Percentiles rank a stretch among this genome's conserved stretches.
Conservation (phyloP, 1,140 invertebrate species). For the Aricia agestis region DNA sequence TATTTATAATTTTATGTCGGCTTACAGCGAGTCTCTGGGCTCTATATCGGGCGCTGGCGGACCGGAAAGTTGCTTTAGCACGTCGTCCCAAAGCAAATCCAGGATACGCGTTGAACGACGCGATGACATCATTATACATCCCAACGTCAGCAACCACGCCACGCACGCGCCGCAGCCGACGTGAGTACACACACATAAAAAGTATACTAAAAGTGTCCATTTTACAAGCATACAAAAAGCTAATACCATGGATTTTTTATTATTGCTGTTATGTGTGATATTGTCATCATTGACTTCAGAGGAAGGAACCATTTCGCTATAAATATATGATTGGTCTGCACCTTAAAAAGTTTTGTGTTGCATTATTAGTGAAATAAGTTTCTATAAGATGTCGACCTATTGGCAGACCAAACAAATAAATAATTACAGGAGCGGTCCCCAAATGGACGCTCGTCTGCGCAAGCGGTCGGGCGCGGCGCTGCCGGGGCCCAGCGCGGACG, state of each 20-base stretch:
- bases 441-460: slow-evolving; percentile 46
- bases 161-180: slow-evolving; percentile 47
- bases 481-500: slow-evolving; percentile 55
- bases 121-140: slow-evolving; percentile 81
- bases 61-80: slow-evolving; percentile 81
- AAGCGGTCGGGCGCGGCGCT: slow-evolving; percentile 43
- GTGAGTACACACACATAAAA: slow-evolving; percentile 33
- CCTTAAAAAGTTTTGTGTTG: too few species aligned
- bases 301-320: too few species aligned
- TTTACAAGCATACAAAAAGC: too few species aligned
- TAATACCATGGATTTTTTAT: too few species aligned
- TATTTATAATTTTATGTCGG: background rate
- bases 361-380: too few species aligned
- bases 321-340: too few species aligned
- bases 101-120: slow-evolving; percentile 89
- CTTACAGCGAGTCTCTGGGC: slow-evolving; percentile 75
- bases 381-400: too few species aligned
- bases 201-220: too few species aligned
- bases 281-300: too few species aligned
- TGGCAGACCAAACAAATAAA: too few species aligned
- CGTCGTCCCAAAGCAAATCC: slow-evolving; percentile 86
- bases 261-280: too few species aligned
- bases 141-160: slow-evolving; percentile 79
- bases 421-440: slow-evolving; percentile 29
- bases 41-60: slow-evolving; percentile 44